Evolutionary conservation across 2,797 vertebrate genomes (phyloP).

Genomic region (Glossophaga mutica): DNA sequence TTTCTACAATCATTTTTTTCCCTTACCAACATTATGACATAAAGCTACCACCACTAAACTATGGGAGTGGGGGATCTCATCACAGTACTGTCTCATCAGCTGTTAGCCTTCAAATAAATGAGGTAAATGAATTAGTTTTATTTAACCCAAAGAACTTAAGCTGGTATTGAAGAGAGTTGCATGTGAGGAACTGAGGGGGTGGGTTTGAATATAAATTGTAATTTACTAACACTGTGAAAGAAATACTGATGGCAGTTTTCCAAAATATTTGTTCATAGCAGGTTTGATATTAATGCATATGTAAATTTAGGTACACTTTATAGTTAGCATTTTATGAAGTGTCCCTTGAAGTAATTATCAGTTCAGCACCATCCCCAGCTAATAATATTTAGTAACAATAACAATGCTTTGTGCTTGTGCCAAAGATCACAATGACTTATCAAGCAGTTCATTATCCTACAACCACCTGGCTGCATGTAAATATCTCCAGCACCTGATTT

Average conservation of each 20-base stretch:
- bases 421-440: slow-evolving; percentile 44
- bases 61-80: not conserved
- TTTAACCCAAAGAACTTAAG: slow-evolving; percentile 37
- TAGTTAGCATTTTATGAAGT: slow-evolving; percentile 61
- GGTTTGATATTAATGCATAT: slow-evolving; percentile 61
- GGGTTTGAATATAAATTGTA: slow-evolving; percentile 66
- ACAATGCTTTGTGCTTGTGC: slow-evolving; percentile 48
- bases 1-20: not conserved
- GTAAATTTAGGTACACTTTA: slow-evolving; percentile 64
- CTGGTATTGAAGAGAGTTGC: slow-evolving; percentile 32
- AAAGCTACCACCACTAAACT: not conserved
- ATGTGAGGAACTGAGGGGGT: not conserved
- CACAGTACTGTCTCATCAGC: not conserved
- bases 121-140: slow-evolving; percentile 44
- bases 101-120: slow-evolving; percentile 37
- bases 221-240: slow-evolving; percentile 45
- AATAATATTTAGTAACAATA: slow-evolving; percentile 64
- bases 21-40: not conserved
- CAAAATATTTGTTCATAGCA: slow-evolving; percentile 60
- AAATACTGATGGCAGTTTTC: slow-evolving; percentile 52
- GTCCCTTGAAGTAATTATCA: slow-evolving; percentile 67
- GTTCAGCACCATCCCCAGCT: slow-evolving; percentile 18
- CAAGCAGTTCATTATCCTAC: slow-evolving; percentile 33
- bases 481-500: not conserved
- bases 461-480: not conserved